Evolutionary conservation across 1,140 invertebrate genomes (phyloP).

Genomic region (Drosophila suzukii): DNA sequence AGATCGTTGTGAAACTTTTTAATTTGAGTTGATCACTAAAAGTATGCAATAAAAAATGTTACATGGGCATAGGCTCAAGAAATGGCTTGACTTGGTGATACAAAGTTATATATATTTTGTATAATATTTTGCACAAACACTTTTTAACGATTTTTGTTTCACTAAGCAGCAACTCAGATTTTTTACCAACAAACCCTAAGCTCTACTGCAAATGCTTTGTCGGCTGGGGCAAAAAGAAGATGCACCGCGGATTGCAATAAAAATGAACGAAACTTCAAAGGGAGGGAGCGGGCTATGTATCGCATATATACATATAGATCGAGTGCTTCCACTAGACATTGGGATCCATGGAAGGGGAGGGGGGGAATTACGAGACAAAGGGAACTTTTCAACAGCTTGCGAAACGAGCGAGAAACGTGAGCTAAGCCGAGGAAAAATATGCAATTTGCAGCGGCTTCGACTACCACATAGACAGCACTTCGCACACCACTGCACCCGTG

Average conservation of each 20-base stretch:
- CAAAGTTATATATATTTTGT: neutral
- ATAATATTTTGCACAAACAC: neutral
- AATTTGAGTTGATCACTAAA: neutral
- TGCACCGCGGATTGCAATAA: conserved; percentile 39
- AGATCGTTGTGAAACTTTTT: neutral
- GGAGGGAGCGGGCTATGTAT: conserved; percentile 14
- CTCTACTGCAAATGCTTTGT: neutral
- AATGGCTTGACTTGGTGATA: neutral
- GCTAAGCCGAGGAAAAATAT: conserved; percentile 57
- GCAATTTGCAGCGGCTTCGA: conserved; percentile 46
- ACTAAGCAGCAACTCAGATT: too few relatives aligned
- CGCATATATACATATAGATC: conserved; percentile 25
- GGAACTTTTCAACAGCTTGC: conserved; percentile 64
- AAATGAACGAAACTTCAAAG: conserved; percentile 49
- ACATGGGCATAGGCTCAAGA: too few relatives aligned
- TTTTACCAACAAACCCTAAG: neutral
- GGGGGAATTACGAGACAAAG: conserved; percentile 39
- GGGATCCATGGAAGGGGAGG: neutral
- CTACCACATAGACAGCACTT: conserved; percentile 9
- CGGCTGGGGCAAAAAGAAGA: conserved; percentile 8
- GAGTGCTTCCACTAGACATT: conserved; percentile 2
- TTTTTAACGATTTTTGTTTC: neutral
- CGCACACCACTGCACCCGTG: neutral
- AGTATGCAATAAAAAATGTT: neutral
- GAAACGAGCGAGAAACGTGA: conserved; percentile 67